These are phyloP conservation scores for Ictidomys tridecemlineatus DNA, from an alignment of 2,113 vertebrate genomes.

Conservation along the genomic window DNA sequence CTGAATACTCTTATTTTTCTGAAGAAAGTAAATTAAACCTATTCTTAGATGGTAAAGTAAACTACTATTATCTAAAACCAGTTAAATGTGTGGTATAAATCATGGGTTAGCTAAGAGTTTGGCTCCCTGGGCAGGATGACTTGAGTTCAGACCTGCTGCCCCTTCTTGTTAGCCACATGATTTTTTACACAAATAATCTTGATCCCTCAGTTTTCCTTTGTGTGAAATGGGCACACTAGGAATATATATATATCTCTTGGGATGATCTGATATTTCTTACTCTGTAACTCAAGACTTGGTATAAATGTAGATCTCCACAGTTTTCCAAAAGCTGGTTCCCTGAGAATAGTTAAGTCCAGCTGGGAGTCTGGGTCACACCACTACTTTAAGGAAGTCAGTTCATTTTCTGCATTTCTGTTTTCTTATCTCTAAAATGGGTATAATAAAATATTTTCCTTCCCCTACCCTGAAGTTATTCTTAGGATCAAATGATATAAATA, in stretches of 20 bases:
- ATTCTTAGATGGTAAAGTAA: background rate
- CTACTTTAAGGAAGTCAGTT: background rate
- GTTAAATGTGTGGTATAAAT: background rate
- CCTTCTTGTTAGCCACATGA: background rate
- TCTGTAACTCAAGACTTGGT: background rate
- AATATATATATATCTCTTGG: rapidly evolving
- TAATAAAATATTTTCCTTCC: background rate
- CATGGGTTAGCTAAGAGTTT: no score
- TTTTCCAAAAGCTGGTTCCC: background rate
- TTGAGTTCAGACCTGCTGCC: background rate
- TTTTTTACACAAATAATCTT: background rate
- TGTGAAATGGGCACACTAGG: background rate
- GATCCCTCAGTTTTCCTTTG: background rate
- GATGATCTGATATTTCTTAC: background rate
- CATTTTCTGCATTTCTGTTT: background rate
- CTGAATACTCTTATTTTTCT: background rate
- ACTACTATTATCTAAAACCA: background rate
- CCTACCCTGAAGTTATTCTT: background rate
- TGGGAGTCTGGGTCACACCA: background rate
- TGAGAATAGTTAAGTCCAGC: background rate
- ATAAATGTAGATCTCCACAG: background rate
- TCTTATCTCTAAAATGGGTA: background rate
- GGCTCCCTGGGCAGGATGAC: no score
- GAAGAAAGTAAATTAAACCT: background rate
- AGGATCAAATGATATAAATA: background rate